Base-by-base conservation (phyloP, 2,797 vertebrate genomes). In the Selene dorsalis region DNA sequence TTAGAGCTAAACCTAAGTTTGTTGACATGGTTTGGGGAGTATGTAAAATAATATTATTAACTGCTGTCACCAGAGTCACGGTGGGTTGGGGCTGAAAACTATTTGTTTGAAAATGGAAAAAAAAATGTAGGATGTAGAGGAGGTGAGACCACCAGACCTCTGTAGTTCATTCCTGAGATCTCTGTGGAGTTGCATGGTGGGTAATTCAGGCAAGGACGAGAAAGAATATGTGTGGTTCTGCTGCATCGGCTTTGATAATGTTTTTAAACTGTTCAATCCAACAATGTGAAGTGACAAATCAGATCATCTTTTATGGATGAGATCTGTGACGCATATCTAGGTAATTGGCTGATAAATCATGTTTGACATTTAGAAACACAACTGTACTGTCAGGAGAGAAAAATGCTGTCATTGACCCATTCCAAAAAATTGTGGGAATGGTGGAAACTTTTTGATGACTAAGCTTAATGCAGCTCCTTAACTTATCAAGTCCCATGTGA, bases 361-460 rank as follows among this genome's bases (percentile, higher is more conserved):
- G 28, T 4, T 26, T 16, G n/a, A 41, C 22, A 32, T 17, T 13
- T 4, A 53, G 1, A 64, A 20, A 4, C 66, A 22, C 3, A 4
- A 43, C 18, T 63, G 1, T 39, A 35, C 79, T 66, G 63, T 64
- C 68, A 59, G 0, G 11, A 13, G 26, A 69, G 26, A 65, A 56
- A 65, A 20, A 69, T 39, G 45, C 2, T 45, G 77, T 84, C n/a
- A 66, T 16, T 75, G 63, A 87, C 17, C 77, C 69, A 72, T 66
- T 53, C 24, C 20, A 66, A 53, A 28, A 77, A 83, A 74, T 77
- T 28, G 28, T 85, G 88, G 69, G 79, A 89, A 88, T 79, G 39
- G 71, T 70, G 52, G 52, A 80, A 75, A 84, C 60, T 69, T 76
- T 67, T 56, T 66, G 71, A 82, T 90, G 88, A 89, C 69, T 91